Base-by-base conservation (phyloP, 1,140 invertebrate species). In the Lerema accius region DNA sequence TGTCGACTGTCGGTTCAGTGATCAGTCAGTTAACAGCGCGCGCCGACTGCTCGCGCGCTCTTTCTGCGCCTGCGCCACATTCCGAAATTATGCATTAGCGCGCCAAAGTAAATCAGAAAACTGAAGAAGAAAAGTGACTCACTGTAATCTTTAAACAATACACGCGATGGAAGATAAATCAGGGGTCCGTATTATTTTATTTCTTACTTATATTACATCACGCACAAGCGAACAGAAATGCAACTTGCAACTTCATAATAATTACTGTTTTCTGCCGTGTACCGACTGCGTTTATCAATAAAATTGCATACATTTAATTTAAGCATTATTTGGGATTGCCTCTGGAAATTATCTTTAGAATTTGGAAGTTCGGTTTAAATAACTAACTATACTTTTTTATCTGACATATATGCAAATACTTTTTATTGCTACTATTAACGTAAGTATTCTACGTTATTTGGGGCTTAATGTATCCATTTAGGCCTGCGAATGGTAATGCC, bases 1-100 rank as follows among this genome's bases (percentile, higher is more conserved):
- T 46, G 43, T 60, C 39, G 39, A 23, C 45, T 40, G 46, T 50
- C n/a, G 15, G 35, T 42, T 13, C 63, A 80, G 79, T 82, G 28
- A 32, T 32, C 19, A 23, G 19, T 23, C 28, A 32, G 28, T 32
- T 7, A 63, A 65, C 67, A 32, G 69, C 65, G 70, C 67, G 77
- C 68, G 69, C 49, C 51, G 63, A 65, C 68, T 61, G 66, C 69
- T 69, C 49, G 67, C 60, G 72, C 74, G 71, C 79, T 72, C 67
- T 67, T 63, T 67, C 53, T 55, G 69, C 71, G 66, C 65, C 65
- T 35, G 67, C 71, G 75, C 58, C 49, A 17, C 50, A 58, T 32
- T 9, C 4, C 3, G 32, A 45, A 49, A 60, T 19, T 60, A 65
- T 71, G 58, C 58, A 35, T 7, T n/a, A 48, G 32, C 61, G 60